Evolutionary conservation across 2,113 vertebrate genomes (phyloP), one percentile per base, ranked within the genome.

Genomic region (Lucifuga dentata): DNA sequence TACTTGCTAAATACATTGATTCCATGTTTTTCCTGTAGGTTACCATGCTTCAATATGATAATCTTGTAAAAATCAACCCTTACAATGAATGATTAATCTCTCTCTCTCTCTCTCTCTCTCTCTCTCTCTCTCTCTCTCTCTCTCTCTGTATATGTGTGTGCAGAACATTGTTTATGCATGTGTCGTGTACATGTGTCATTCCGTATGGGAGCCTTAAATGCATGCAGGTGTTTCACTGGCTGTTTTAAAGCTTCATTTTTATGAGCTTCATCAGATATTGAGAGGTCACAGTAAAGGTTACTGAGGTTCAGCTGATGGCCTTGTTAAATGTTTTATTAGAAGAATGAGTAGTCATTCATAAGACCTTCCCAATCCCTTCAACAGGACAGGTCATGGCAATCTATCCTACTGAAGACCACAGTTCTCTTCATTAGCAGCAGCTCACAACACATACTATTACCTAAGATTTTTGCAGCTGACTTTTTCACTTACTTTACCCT

Each of bases 281-380:
- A 60, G 59, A 73, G 78, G 83, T 87, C 78, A 82, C 45, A 5
- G 21, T 65, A 78, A 76, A 82, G 78, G 80, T 86, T 43, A 67
- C 41, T 10, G 46, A 69, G 65, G 70, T 82, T 78, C 12, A 69
- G 24, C 70, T 80, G 70, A 83, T 64, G 41, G 78, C 60, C 78
- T 84, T 58, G 23, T 87, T 87, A 82, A 87, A 86, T 84, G 61
- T 82, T 87, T 89, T 78, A 89, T 78, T 78, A 61, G 73, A 60
- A 68, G 52, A 32, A 59, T 5, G 61, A 61, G 66, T 80, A 78
- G 77, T 51, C 72, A 70, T 68, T 63, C 67, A 63, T 68, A 80
- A 62, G 60, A 73, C 32, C 52, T 67, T 61, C 33, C 19, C 61
- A 50, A 40, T 83, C 39, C 49, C 38, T 67, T 84, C 48, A 61